phyloP scores from a whole-genome alignment of 1,140 invertebrate genomes.

The Temnothorax longispinosus region DNA sequence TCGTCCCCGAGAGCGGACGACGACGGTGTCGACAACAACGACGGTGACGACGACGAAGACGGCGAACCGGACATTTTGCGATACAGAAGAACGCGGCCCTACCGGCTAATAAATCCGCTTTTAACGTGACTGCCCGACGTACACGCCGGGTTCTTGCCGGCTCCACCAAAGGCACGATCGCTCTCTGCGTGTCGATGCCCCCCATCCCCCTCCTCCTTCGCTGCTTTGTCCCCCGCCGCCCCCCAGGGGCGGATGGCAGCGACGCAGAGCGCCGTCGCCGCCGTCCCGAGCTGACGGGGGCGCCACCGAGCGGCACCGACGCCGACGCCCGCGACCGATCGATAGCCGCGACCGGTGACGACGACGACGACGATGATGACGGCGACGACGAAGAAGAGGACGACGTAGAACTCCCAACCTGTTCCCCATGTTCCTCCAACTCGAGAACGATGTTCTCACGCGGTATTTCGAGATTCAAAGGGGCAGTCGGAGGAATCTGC shows the following conservation, averaged over 20 bases:
- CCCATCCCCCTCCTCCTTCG: slow-evolving; percentile 60
- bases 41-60: background rate
- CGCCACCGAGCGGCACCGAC: slow-evolving; percentile 74
- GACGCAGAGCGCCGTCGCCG: slow-evolving; percentile 71
- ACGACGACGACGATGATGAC: slow-evolving; percentile 31
- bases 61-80: slow-evolving; percentile 55
- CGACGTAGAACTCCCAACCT: background rate
- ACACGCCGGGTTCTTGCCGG: slow-evolving; percentile 80
- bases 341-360: slow-evolving; percentile 69
- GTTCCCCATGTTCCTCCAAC: background rate
- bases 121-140: slow-evolving; percentile 71
- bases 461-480: background rate
- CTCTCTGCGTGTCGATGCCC: slow-evolving; percentile 75
- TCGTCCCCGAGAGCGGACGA: background rate
- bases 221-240: slow-evolving; percentile 43
- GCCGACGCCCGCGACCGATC: slow-evolving; percentile 80
- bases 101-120: slow-evolving; percentile 71
- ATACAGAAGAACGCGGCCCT: slow-evolving; percentile 55
- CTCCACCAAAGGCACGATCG: slow-evolving; percentile 80
- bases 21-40: background rate
- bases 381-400: slow-evolving; percentile 19
- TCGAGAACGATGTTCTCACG: background rate
- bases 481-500: background rate
- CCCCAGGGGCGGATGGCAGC: slow-evolving; percentile 67
- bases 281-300: slow-evolving; percentile 73